These are phyloP conservation scores for Polydrusus cervinus DNA, from an alignment of 2,888 invertebrate species.

Conservation along the genomic window DNA sequence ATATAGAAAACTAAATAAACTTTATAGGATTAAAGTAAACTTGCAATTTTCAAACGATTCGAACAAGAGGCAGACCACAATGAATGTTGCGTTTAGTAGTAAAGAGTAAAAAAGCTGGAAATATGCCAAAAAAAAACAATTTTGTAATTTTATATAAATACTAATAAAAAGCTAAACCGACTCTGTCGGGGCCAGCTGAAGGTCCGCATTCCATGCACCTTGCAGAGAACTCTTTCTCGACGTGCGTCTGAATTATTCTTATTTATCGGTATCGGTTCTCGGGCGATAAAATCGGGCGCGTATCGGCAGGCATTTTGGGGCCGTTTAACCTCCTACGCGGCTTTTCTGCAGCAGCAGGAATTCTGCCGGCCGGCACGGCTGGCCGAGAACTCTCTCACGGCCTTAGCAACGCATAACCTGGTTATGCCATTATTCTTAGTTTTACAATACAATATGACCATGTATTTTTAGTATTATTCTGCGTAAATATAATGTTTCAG, in stretches of 20 bases:
- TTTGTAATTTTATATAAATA: no score
- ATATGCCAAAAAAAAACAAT: no score
- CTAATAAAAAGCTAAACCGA: neutral
- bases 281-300: conserved; percentile 41
- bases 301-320: conserved; percentile 41
- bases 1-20: no score
- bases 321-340: conserved; percentile 49
- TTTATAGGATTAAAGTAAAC: no score
- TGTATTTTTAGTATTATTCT: conserved; percentile 25
- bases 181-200: conserved; percentile 24
- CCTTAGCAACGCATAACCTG: conserved; percentile 21
- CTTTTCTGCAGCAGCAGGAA: conserved; percentile 30
- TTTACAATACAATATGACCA: conserved; percentile 8
- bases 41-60: no score
- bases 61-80: no score
- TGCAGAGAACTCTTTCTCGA: conserved; percentile 44
- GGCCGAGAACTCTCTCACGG: conserved; percentile 43
- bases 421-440: conserved; percentile 36
- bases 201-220: conserved; percentile 53
- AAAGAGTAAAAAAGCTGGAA: no score
- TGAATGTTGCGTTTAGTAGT: no score
- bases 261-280: conserved; percentile 50
- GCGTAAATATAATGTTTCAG: neutral
- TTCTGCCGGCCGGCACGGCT: conserved; percentile 17
- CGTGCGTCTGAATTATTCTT: conserved; percentile 52